These are phyloP conservation scores for Drosophila monieri DNA, from an alignment of 2,888 invertebrate species.

Conservation along the genomic window DNA sequence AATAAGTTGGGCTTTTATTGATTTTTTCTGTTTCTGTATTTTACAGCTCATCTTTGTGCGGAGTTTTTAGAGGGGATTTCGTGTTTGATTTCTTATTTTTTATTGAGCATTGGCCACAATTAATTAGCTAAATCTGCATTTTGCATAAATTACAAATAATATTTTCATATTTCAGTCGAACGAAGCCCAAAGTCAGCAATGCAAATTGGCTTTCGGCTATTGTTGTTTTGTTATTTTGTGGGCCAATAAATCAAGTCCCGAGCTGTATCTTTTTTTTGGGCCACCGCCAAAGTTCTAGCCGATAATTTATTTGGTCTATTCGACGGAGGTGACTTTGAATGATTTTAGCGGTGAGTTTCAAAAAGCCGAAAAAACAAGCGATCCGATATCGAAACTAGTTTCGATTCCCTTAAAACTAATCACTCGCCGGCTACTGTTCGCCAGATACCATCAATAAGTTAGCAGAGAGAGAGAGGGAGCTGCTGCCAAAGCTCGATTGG, in stretches of 20 bases:
- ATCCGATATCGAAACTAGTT: constrained; percentile 29
- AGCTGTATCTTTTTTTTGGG: constrained; percentile 34
- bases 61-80: constrained; percentile 53
- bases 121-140: constrained; percentile 75
- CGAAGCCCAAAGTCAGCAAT: constrained; percentile 25
- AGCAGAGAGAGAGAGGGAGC: neutral
- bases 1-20: constrained; percentile 49
- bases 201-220: constrained; percentile 47
- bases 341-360: constrained; percentile 54
- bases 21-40: constrained; percentile 37
- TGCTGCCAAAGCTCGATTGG: constrained; percentile 12
- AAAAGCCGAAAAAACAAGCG: constrained; percentile 18
- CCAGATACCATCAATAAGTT: constrained; percentile 32
- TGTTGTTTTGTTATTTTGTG: constrained; percentile 40
- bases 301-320: constrained; percentile 32
- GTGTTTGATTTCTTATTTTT: constrained; percentile 49
- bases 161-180: constrained; percentile 55
- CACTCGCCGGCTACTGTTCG: constrained; percentile 38
- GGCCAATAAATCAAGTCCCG: constrained; percentile 63
- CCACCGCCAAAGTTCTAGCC: constrained; percentile 41
- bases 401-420: constrained; percentile 37
- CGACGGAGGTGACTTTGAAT: constrained; percentile 53
- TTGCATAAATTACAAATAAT: constrained; percentile 74
- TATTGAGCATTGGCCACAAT: constrained; percentile 74
- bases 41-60: constrained; percentile 69